phyloP scores from a whole-genome alignment of 37 sponge, comb jelly and placozoan genomes.

The Haliclona indistincta region DNA sequence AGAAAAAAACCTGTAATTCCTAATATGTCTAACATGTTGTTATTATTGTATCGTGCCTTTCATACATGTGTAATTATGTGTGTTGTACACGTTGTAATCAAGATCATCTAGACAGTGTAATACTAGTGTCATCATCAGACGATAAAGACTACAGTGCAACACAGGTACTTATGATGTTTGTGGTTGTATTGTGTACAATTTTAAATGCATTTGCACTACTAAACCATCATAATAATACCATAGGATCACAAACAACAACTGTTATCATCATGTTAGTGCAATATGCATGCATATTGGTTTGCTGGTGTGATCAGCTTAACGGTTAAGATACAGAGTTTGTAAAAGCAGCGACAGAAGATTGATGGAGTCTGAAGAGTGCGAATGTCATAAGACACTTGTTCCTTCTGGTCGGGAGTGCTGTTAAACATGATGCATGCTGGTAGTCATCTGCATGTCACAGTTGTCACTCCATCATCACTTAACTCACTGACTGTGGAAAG shows the following conservation, averaged over 20 bases:
- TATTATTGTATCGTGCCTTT: too few relatives aligned
- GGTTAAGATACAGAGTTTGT: conserved; percentile 58
- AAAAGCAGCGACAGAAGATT: conserved; percentile 11
- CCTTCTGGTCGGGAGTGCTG: conserved; percentile 39
- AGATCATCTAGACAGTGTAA: conserved; percentile 33
- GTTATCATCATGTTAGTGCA: neutral
- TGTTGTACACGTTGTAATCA: conserved; percentile 57
- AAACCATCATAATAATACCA: too few relatives aligned
- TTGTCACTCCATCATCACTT: conserved; percentile 55
- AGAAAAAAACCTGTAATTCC: neutral
- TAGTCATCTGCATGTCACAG: neutral
- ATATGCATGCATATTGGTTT: conserved; percentile 31
- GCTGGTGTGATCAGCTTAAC: conserved; percentile 63
- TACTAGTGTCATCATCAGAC: conserved; percentile 22
- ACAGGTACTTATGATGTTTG: neutral
- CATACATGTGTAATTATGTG: neutral
- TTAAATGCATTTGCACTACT: neutral
- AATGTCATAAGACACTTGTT: neutral
- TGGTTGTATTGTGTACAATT: neutral
- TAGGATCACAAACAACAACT: neutral
- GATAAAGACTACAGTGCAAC: conserved; percentile 29
- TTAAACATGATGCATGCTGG: neutral
- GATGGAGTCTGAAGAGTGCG: neutral
- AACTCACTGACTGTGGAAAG: conserved; percentile 44
- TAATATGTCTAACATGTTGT: too few relatives aligned